A percentile compares a stretch with the other conserved stretches of the same genome.
These are phyloP conservation scores for Elysia chlorotica DNA, from an alignment of 1,140 invertebrate genomes.

Conservation along the genomic window DNA sequence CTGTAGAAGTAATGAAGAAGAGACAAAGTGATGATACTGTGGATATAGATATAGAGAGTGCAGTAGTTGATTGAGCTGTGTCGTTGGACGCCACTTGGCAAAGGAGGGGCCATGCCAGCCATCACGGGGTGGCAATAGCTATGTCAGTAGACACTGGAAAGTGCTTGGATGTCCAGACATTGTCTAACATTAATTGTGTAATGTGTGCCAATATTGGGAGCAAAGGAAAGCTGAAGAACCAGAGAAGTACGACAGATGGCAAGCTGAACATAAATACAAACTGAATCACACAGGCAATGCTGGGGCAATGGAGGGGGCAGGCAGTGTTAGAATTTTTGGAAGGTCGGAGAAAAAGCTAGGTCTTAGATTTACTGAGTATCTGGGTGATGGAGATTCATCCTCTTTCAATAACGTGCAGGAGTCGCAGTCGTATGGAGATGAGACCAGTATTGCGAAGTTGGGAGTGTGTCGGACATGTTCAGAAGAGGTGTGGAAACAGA, in stretches of 20 bases:
- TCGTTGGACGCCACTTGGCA: background rate
- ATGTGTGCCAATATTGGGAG: background rate
- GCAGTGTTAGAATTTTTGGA: background rate
- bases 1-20: too few relatives aligned
- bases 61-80: too few relatives aligned
- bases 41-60: too few relatives aligned
- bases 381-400: background rate
- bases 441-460: background rate
- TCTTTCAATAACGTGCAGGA: background rate
- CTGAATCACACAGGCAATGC: background rate
- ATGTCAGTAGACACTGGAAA: background rate
- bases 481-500: background rate
- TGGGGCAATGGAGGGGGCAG: background rate
- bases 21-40: too few relatives aligned
- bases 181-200: background rate
- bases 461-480: background rate
- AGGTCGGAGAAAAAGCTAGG: background rate
- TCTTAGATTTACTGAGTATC: background rate
- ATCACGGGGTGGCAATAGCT: background rate
- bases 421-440: background rate
- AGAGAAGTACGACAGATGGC: background rate
- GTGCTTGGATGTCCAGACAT: background rate
- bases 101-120: background rate
- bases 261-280: background rate
- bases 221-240: too few relatives aligned